phyloP scores from a whole-genome alignment of 2,113 vertebrate species.

The Trinectes maculatus region DNA sequence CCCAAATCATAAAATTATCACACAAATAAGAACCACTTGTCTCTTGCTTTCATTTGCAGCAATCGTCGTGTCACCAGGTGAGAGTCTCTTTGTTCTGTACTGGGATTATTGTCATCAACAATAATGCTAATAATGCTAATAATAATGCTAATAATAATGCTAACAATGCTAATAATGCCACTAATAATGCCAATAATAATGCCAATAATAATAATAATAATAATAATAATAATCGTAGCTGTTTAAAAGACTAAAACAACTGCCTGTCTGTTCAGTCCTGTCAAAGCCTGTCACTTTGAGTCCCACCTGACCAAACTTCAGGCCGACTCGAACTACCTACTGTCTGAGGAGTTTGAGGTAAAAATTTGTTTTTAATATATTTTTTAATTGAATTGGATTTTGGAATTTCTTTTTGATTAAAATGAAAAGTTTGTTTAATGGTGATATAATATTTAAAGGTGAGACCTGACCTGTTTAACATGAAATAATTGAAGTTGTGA shows the following conservation, averaged over 20 bases:
- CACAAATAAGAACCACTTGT: background rate
- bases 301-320: slow-evolving; percentile 92
- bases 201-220: background rate
- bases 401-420: too few species aligned
- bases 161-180: too few species aligned
- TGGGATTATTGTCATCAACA: too few species aligned
- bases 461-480: too few species aligned
- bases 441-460: too few species aligned
- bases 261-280: slow-evolving; percentile 79
- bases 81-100: slow-evolving; percentile 6
- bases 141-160: background rate
- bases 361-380: too few species aligned
- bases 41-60: slow-evolving; percentile 77
- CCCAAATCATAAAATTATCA: too few species aligned
- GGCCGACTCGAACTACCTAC: slow-evolving; percentile 94
- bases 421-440: too few species aligned
- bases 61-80: slow-evolving; percentile 90
- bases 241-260: too few species aligned
- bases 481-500: too few species aligned
- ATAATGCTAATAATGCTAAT: background rate
- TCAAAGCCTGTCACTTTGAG: slow-evolving; percentile 91
- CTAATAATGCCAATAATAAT: background rate
- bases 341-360: slow-evolving; percentile 98
- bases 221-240: background rate
- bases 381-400: too few species aligned